Base-by-base conservation (phyloP, 2,113 vertebrate species). In the Peromyscus leucopus region DNA sequence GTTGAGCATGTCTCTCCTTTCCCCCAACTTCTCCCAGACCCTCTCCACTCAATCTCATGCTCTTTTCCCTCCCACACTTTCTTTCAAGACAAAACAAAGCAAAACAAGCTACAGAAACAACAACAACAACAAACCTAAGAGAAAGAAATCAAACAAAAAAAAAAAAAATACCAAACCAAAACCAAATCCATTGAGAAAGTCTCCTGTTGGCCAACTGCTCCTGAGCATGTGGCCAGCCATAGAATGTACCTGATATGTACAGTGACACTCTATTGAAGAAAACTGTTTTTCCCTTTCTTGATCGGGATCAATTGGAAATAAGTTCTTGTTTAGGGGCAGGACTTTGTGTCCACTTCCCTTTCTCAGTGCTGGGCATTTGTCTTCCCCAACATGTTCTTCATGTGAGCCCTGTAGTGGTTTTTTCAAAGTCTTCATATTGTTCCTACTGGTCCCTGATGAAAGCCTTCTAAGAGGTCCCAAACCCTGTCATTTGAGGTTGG, bases 221-320 rank as follows among this genome's bases (percentile, higher is more conserved):
- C 22, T 2, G 13, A 3, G 3, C n/a, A 42, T 4, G 12, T 0
- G n/a, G 1, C n/a, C 6, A 28, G 24, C n/a, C 57, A 13, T 28
- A 24, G n/a, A 84, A n/a, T 42, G 11, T 28, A 26, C 1, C 7
- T 39, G 59, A 42, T 10, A 17, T 8, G 12, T 10, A 1, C 13
- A 28, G 57, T 42, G 57, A 28, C 13, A 42, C 13, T 42, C 24
- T 1, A 61, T 16, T 9, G 12, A 13, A 42, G 28, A 63, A 28
- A 28, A 15, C 22, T 17, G 57, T 63, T 17, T 24, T 28, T 39
- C 0, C 22, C 24, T 42, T 84, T 15, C 3, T 13, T 16, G 42
- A 7, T 1, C 28, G n/a, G 4, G 39, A 84, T 63, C n/a, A 83
- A 22, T n/a, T 26, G 13, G 2, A 28, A 61, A 84, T 28, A 28